phyloP scores from a whole-genome alignment of 1,140 invertebrate species.

The Belonocnema kinseyi region DNA sequence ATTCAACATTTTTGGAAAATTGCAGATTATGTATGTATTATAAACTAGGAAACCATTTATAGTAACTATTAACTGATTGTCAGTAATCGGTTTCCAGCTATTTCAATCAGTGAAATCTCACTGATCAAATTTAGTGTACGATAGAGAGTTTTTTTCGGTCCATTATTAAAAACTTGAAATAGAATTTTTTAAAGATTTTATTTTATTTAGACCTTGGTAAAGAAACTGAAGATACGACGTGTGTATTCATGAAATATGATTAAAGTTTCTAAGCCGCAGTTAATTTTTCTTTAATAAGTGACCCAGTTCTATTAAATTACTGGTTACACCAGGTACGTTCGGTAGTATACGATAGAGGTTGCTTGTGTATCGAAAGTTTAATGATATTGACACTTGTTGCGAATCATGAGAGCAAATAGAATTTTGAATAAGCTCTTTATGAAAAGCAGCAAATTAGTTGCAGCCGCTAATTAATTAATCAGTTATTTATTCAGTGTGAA shows the following conservation, averaged over 20 bases:
- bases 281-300: slow-evolving; percentile 1
- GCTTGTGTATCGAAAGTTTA: slow-evolving; percentile 26
- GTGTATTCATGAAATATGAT: not conserved
- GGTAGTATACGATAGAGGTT: not conserved
- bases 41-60: too few species aligned
- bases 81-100: too few species aligned
- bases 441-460: too few species aligned
- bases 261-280: slow-evolving; percentile 24
- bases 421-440: not conserved
- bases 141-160: too few species aligned
- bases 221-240: not conserved
- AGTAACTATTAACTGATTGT: too few species aligned
- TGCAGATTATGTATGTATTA: too few species aligned
- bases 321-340: not conserved
- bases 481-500: not conserved
- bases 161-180: too few species aligned
- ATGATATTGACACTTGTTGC: slow-evolving; percentile 7
- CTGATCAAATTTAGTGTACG: too few species aligned
- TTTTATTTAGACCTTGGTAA: not conserved
- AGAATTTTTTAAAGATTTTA: too few species aligned
- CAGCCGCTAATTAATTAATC: not conserved
- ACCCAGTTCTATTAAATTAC: slow-evolving; percentile 20
- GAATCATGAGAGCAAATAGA: not conserved
- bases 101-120: too few species aligned
- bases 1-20: too few species aligned